A percentile compares a stretch with the other conserved stretches of the same genome.
Evolutionary conservation across 1,140 invertebrate genomes (phyloP).

Genomic region (Lepidurus couesii): DNA sequence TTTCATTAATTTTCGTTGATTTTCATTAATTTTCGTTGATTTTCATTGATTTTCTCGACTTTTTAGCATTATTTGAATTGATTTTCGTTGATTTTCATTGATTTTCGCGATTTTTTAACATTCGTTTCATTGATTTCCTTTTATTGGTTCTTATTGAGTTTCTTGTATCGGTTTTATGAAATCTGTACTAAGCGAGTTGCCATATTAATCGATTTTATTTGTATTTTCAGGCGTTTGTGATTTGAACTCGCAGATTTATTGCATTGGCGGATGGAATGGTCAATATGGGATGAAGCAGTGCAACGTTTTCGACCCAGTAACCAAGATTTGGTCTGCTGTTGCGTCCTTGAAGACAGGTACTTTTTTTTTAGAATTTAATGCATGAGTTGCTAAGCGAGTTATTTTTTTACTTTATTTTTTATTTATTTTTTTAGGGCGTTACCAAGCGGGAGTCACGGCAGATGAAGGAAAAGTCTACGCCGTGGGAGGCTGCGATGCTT

Average conservation of each 20-base stretch:
- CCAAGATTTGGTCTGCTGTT: slow-evolving; percentile 59
- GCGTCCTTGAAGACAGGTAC: slow-evolving; percentile 58
- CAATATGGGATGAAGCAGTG: slow-evolving; percentile 66
- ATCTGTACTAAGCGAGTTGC: slow-evolving; percentile 36
- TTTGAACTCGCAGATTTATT: slow-evolving; percentile 63
- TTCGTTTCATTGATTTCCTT: neutral
- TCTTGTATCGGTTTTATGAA: slow-evolving; percentile 1
- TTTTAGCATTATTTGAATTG: no score
- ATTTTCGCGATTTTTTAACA: no score
- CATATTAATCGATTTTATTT: neutral
- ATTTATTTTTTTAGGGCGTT: slow-evolving; percentile 54
- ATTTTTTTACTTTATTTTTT: slow-evolving; percentile 14
- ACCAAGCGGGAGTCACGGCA: slow-evolving; percentile 67
- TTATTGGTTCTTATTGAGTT: neutral
- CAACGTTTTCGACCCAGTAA: slow-evolving; percentile 61
- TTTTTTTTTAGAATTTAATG: neutral
- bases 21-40: no score
- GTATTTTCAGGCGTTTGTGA: slow-evolving; percentile 58
- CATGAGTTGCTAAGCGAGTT: neutral
- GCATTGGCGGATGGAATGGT: slow-evolving; percentile 74
- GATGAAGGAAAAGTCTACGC: slow-evolving; percentile 63
- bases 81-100: no score
- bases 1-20: no score
- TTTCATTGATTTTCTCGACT: no score
- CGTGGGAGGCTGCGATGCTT: slow-evolving; percentile 74